Evolutionary conservation across 2,888 invertebrate genomes (phyloP), one percentile per base, ranked within the genome.

Genomic region (Drosophila prolongata): DNA sequence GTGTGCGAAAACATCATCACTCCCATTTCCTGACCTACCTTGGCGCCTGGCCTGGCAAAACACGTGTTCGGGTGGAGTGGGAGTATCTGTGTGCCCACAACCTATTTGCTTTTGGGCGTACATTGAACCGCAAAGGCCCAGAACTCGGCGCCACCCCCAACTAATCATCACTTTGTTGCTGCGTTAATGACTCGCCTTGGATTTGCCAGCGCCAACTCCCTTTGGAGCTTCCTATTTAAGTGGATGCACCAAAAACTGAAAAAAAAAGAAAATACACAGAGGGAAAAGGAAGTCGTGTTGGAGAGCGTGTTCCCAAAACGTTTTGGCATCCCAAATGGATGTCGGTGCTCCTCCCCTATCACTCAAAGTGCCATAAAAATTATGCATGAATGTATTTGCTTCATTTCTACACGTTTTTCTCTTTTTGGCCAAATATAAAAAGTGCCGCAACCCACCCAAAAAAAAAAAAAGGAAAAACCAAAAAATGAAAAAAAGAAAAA

Each of bases 301-400:
- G 68, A 57, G 38, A 58, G 70, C 67, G 82, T 83, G 80, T 79
- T 83, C 79, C 80, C 81, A 89, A 85, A 85, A 84, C 89, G 85
- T 89, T 85, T 85, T 84, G 82, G 80, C 77, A 87, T 84, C 85
- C 87, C 84, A 83, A 85, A 76, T 69, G 70, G 59, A 79, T 71
- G 65, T 52, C 62, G 65, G 72, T 57, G 68, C 37, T 42, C 53
- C 68, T 61, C 57, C 71, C 77, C 75, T 57, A 54, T 70, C 69
- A 75, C 70, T 71, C 72, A 62, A 83, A 75, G 75, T 79, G 84
- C 77, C 71, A 88, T 85, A 77, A 76, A 86, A 88, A 88, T 88
- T 84, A 88, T 84, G 87, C 89, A 88, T 86, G 84, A 83, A 88
- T 87, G 84, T 88, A 88, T 83, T 86, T 83, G 80, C 84, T 75